A percentile compares a stretch with the other conserved stretches of the same genome.
These are phyloP conservation scores for Acanthurus leucopareius DNA, from an alignment of 2,797 vertebrate genomes.

Conservation along the genomic window DNA sequence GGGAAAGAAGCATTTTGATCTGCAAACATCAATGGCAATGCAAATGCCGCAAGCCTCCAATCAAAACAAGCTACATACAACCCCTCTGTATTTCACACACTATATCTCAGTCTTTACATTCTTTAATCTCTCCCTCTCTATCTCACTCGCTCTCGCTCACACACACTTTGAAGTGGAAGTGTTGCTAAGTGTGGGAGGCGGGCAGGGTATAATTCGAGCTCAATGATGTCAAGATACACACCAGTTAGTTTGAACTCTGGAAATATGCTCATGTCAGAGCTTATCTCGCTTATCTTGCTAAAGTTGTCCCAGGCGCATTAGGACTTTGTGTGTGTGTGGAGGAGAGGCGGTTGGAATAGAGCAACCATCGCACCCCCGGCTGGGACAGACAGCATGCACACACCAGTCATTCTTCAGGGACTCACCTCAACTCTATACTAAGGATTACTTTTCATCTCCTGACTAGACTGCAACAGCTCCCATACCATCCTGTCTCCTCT, in stretches of 20 bases:
- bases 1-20: slow-evolving; percentile 37
- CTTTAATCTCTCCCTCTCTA: slow-evolving; percentile 41
- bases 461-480: slow-evolving; percentile 27
- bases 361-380: slow-evolving; percentile 45
- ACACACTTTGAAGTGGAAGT: slow-evolving; percentile 71
- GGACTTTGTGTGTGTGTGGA: slow-evolving; percentile 38
- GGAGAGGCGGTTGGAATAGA: slow-evolving; percentile 57
- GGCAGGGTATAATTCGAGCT: slow-evolving; percentile 65
- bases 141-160: slow-evolving; percentile 19
- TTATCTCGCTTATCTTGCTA: slow-evolving; percentile 66
- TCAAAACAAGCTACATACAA: slow-evolving; percentile 46
- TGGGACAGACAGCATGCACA: slow-evolving; percentile 52
- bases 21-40: slow-evolving; percentile 34
- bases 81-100: slow-evolving; percentile 30
- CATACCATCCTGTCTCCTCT: slow-evolving; percentile 25
- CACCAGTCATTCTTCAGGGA: slow-evolving; percentile 47
- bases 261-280: slow-evolving; percentile 71
- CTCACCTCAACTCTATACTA: slow-evolving; percentile 35
- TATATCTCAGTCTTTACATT: slow-evolving; percentile 33
- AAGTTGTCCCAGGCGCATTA: slow-evolving; percentile 68
- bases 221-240: slow-evolving; percentile 72
- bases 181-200: slow-evolving; percentile 69
- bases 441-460: slow-evolving; percentile 27
- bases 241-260: slow-evolving; percentile 68
- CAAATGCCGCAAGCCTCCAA: slow-evolving; percentile 40